Percentiles rank a stretch among this genome's conserved stretches.
Conservation (phyloP, 2,888 invertebrate genomes). For the Eilema depressum region DNA sequence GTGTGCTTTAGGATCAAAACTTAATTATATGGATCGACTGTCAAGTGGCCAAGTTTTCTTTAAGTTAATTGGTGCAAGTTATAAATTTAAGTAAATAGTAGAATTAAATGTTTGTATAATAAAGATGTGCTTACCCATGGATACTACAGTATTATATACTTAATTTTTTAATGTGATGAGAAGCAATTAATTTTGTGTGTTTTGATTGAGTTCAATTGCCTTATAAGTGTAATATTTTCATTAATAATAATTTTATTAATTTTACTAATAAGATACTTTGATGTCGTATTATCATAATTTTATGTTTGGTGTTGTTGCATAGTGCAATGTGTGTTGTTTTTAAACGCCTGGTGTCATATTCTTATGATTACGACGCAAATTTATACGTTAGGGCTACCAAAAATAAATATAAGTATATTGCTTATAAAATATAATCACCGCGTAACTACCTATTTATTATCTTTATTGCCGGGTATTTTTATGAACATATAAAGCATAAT, state of each 20-base stretch:
- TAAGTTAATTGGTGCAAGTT: constrained; percentile 11
- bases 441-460: too few relatives aligned
- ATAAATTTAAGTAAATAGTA: neutral
- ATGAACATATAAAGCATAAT: too few relatives aligned
- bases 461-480: too few relatives aligned
- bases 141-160: constrained; percentile 3
- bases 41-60: constrained; percentile 10
- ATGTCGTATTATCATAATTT: neutral
- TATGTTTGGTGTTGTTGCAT: neutral
- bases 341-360: neutral
- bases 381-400: neutral
- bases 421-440: too few relatives aligned
- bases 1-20: neutral
- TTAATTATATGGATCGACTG: neutral
- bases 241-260: neutral
- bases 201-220: neutral
- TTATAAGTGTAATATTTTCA: neutral
- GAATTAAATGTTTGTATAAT: neutral
- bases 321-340: neutral
- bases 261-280: neutral
- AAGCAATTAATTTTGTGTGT: neutral
- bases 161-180: neutral
- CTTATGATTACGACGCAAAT: neutral
- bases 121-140: neutral
- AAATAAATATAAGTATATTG: neutral